Percentiles rank a stretch among this genome's conserved stretches.
These are phyloP conservation scores for Cotesia vestalis DNA, from an alignment of 1,140 invertebrate genomes.

Conservation along the genomic window DNA sequence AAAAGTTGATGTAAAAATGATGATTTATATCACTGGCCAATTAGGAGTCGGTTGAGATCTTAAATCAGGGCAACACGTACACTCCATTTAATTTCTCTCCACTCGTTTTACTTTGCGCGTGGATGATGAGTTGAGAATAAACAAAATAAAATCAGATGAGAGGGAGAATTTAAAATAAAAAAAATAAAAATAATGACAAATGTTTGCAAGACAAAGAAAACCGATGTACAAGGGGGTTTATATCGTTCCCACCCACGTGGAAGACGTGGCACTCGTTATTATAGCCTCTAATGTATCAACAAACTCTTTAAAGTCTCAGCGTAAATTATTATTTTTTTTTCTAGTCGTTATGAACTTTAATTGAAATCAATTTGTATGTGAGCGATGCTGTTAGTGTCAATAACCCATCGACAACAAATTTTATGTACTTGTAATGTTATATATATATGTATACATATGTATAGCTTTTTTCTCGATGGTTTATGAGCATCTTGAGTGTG, in stretches of 20 bases:
- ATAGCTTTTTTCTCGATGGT: too few species aligned
- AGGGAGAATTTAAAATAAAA: neutral
- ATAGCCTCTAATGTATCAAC: conserved; percentile 35
- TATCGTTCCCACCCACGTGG: conserved; percentile 40
- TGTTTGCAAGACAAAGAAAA: conserved; percentile 28
- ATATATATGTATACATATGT: too few species aligned
- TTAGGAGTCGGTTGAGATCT: conserved; percentile 36
- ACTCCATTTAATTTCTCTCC: conserved; percentile 33
- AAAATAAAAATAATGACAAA: conserved; percentile 11
- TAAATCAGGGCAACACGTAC: conserved; percentile 43
- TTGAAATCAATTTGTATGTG: conserved; percentile 41
- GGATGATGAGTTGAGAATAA: conserved; percentile 18
- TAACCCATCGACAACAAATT: conserved; percentile 13
- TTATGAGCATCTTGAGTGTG: neutral
- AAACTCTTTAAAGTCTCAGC: neutral
- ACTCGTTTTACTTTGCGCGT: conserved; percentile 12
- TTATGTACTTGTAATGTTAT: neutral
- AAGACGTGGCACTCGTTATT: conserved; percentile 24
- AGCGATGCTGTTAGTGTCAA: conserved; percentile 16
- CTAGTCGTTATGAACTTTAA: conserved; percentile 29
- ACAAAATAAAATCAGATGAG: too few species aligned
- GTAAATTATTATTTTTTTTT: neutral
- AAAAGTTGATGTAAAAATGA: conserved; percentile 35
- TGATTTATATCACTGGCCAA: conserved; percentile 41
- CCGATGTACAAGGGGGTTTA: conserved; percentile 23